These are phyloP conservation scores for Folsomia candida DNA, from an alignment of 2,888 invertebrate species.

Conservation along the genomic window DNA sequence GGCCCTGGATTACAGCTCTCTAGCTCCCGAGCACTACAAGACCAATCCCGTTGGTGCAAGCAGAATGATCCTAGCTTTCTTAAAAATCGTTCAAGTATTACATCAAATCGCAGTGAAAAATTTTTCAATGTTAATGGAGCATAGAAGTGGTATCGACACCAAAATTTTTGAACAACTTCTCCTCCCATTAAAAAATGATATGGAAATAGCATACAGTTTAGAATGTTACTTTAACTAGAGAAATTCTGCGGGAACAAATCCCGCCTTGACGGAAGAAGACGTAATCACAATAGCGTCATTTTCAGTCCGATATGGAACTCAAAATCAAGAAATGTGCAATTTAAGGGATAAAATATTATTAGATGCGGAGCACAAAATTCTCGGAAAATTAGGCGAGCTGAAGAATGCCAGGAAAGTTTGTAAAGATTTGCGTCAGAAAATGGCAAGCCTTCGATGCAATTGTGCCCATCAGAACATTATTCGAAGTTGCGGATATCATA, in stretches of 20 bases:
- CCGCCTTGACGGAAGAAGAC: background rate
- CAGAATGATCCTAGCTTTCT: background rate
- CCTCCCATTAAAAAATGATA: background rate
- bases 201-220: background rate
- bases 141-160: background rate
- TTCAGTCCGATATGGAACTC: background rate
- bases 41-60: background rate
- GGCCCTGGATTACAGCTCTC: background rate
- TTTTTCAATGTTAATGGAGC: background rate
- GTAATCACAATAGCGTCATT: background rate
- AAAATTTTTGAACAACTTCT: background rate
- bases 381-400: background rate
- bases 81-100: background rate
- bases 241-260: background rate
- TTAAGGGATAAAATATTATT: background rate
- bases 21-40: background rate
- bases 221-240: background rate
- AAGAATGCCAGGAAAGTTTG: background rate
- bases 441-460: background rate
- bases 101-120: background rate
- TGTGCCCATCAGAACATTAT: background rate
- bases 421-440: background rate
- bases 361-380: background rate
- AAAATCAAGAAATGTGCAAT: background rate
- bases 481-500: background rate